Evolutionary conservation across 2,797 vertebrate genomes (phyloP).

Genomic region (Crocodylus rhombifer): DNA sequence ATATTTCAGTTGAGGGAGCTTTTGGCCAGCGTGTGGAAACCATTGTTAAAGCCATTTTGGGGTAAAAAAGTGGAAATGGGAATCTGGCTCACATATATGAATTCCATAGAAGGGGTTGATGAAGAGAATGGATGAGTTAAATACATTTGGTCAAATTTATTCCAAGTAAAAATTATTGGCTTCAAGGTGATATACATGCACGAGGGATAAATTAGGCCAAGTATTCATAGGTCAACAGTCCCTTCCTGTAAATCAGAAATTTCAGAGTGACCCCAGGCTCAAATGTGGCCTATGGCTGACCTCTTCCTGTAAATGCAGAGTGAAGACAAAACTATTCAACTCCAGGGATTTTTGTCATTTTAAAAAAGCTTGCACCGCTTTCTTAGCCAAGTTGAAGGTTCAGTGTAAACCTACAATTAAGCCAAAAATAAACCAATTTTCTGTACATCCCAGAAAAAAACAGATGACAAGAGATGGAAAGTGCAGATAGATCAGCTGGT

Average conservation of each 20-base stretch:
- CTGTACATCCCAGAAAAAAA: not conserved
- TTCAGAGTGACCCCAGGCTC: not conserved
- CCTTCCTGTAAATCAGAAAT: slow-evolving; percentile 48
- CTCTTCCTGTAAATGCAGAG: slow-evolving; percentile 47
- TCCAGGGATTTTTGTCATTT: not conserved
- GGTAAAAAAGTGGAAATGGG: not conserved
- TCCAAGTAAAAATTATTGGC: not conserved
- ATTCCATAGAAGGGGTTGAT: not conserved
- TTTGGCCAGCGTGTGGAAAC: not conserved
- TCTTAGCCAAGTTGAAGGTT: not conserved
- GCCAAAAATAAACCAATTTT: not conserved
- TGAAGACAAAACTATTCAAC: slow-evolving; percentile 30
- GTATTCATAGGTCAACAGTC: slow-evolving; percentile 29
- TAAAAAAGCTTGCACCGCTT: not conserved
- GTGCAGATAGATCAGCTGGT: not conserved
- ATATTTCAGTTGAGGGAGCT: not conserved
- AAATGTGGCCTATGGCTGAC: not conserved
- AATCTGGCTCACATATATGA: accelerated
- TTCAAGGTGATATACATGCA: not conserved
- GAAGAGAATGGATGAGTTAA: slow-evolving; percentile 5
- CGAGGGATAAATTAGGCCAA: not conserved
- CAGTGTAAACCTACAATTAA: not conserved
- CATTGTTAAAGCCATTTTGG: not conserved
- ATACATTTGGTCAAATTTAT: not conserved
- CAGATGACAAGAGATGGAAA: not conserved